These are phyloP conservation scores for Andricus grossulariae DNA, from an alignment of 1,140 invertebrate species.

Conservation along the genomic window DNA sequence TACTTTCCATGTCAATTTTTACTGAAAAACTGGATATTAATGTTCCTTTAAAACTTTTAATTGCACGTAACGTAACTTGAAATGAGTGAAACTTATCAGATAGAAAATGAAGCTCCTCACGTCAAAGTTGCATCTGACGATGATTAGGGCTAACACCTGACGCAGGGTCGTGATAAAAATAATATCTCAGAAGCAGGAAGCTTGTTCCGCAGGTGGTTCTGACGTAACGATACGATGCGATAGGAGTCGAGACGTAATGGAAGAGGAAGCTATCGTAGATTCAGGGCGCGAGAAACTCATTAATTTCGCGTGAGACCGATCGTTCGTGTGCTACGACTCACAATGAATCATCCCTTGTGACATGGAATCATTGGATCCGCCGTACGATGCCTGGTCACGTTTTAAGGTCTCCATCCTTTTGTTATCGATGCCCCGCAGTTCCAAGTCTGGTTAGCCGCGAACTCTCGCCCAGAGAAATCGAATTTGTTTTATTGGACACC, in stretches of 20 bases:
- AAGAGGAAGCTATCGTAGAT: background rate
- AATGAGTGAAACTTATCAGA: too few relatives aligned
- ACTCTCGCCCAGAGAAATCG: constrained; percentile 9
- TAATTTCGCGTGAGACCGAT: constrained; percentile 29
- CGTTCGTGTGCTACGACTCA: constrained; percentile 30
- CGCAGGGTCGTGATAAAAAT: constrained; percentile 12
- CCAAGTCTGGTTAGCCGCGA: background rate
- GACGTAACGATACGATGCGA: background rate
- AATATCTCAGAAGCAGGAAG: constrained; percentile 15
- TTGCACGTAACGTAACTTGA: too few relatives aligned
- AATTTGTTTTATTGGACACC: constrained; percentile 4
- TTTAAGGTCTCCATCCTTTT: constrained; percentile 33
- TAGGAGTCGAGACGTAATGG: background rate
- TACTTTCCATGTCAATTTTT: too few relatives aligned
- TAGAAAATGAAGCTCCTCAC: background rate
- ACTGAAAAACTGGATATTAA: too few relatives aligned
- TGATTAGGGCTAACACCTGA: background rate
- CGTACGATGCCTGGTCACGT: constrained; percentile 24
- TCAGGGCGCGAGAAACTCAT: constrained; percentile 32
- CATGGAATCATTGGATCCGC: constrained; percentile 1
- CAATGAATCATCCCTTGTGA: constrained; percentile 39
- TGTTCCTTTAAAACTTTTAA: too few relatives aligned
- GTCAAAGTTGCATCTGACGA: background rate
- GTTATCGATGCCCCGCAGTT: constrained; percentile 20
- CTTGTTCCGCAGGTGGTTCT: background rate